Percentiles rank a stretch among this genome's conserved stretches.
These are phyloP conservation scores for Pitta sordida DNA, from an alignment of 2,113 vertebrate species.

Conservation along the genomic window DNA sequence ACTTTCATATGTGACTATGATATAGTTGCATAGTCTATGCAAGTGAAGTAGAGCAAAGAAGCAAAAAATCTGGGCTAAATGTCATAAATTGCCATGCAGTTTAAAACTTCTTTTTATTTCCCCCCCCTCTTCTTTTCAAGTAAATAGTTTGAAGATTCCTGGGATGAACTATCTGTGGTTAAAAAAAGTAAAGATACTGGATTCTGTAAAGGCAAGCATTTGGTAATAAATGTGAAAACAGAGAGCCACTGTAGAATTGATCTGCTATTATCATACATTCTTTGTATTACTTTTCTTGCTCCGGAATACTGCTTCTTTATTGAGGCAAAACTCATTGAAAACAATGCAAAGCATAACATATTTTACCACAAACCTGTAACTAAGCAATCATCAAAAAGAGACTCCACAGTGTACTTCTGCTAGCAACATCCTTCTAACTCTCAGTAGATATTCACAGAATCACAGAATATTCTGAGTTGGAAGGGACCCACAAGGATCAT, in stretches of 20 bases:
- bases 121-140: not conserved
- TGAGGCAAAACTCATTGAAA: not conserved
- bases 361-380: not conserved
- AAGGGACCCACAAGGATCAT: too few relatives aligned
- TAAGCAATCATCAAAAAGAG: not conserved
- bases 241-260: not conserved
- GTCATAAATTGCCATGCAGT: not conserved
- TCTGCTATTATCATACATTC: not conserved
- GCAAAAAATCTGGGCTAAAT: slow-evolving; percentile 6
- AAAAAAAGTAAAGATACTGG: not conserved
- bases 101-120: not conserved
- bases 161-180: not conserved
- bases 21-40: not conserved
- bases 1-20: not conserved
- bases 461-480: too few relatives aligned
- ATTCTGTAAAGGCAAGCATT: not conserved
- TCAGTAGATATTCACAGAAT: not conserved
- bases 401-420: not conserved
- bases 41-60: not conserved
- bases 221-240: slow-evolving; percentile 2
- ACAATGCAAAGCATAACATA: not conserved
- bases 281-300: not conserved
- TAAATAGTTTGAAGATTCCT: not conserved
- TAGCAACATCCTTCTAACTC: not conserved
- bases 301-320: not conserved